These are phyloP conservation scores for Macrotrachela quadricornifera DNA, from an alignment of 1,140 invertebrate species.

Conservation along the genomic window DNA sequence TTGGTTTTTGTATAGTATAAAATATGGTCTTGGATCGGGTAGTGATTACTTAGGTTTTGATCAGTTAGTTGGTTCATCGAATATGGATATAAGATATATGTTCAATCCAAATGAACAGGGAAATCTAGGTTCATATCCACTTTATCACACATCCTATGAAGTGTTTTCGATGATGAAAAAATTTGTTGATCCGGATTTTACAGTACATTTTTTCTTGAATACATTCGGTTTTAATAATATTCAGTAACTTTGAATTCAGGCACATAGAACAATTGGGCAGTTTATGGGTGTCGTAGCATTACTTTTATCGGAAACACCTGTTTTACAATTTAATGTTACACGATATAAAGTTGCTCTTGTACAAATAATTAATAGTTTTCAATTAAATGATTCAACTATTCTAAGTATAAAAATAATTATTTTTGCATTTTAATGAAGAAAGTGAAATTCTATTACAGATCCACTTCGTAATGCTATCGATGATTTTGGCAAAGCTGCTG, in stretches of 20 bases:
- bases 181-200: slow-evolving; percentile 22
- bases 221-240: not conserved
- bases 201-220: not conserved
- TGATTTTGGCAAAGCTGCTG: no score
- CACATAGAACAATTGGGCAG: not conserved
- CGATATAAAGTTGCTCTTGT: not conserved
- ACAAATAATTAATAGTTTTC: not conserved
- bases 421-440: no score
- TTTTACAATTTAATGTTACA: not conserved
- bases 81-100: slow-evolving; percentile 18
- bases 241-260: not conserved
- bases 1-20: slow-evolving; percentile 11
- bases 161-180: slow-evolving; percentile 24
- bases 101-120: slow-evolving; percentile 12
- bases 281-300: not conserved
- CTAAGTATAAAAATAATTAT: no score
- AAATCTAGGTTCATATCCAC: slow-evolving; percentile 16
- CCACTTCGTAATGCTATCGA: no score
- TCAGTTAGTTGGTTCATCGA: slow-evolving; percentile 19
- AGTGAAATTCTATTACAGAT: no score
- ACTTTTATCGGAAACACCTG: not conserved
- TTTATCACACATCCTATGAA: slow-evolving; percentile 33
- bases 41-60: slow-evolving; percentile 26
- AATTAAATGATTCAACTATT: no score
- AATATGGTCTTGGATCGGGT: slow-evolving; percentile 17